Base-by-base conservation (phyloP, 2,797 vertebrate genomes). In the Mormyrops boulengeri region DNA sequence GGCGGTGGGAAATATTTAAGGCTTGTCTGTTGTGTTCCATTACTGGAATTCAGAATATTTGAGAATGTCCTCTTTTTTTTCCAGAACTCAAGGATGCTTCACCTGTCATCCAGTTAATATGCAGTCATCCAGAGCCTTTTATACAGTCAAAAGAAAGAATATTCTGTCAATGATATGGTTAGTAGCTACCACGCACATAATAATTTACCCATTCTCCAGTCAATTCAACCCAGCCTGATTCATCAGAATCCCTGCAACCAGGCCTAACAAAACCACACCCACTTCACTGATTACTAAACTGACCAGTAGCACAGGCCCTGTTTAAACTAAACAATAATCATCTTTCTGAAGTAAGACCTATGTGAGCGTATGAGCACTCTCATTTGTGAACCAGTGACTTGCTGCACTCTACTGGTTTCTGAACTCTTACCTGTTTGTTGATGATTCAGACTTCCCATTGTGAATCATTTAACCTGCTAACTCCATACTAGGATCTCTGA, bases 1-100 rank as follows among this genome's bases (percentile, higher is more conserved):
- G 69, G 88, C 88, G 17, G 90, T 87, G 69, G 38, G 62, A 77
- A 52, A 41, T 87, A 88, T 89, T 86, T 90, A 69, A 88, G 82
- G 84, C 41, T 62, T 85, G 89, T n/a, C 90, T 87, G 22, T 66
- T 89, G 88, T 50, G 60, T 12, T 82, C 80, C 47, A 69, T 90
- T 44, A 49, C 34, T 90, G 88, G 91, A 92, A 93, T 93, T 90
- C 80, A 5, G 57, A 91, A 89, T 89, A 92, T 92, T 89, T 90
- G 22, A 89, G 55, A 92, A 90, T 57, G 85, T 19, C 50, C 53
- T 69, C 1, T 87, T 69, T 49, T 47, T 14, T 82, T 89, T 57
- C 87, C 86, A 90, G 30, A 85, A 4, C 44, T 69, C 62, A 47
- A 57, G 80, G 89, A 88, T 90, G 41, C 66, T 88, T 90, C 85